Base-by-base conservation (phyloP, 2,113 vertebrate genomes). In the Sturnira hondurensis region DNA sequence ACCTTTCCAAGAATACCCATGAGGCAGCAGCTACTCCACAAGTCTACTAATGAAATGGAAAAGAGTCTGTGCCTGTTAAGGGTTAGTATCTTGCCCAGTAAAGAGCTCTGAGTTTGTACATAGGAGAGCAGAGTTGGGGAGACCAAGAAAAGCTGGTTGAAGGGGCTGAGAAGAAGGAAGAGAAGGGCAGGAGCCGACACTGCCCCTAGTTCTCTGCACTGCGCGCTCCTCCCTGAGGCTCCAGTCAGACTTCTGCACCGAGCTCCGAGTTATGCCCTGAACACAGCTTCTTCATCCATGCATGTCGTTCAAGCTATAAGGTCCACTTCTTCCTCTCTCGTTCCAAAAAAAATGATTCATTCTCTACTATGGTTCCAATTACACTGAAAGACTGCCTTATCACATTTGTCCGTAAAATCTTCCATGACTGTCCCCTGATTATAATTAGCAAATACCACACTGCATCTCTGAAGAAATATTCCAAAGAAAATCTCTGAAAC, bases 21-120 rank as follows among this genome's bases (percentile, higher is more conserved):
- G 85, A 82, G 7, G 26, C 85, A 67, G 54, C 17, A 73, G 92
- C 65, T 50, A 52, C 45, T 71, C 67, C 41, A 16, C 54, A 38
- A 89, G 91, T 54, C 88, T 76, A 54, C 67, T 78, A 82, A 94
- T 47, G 80, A 91, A 80, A 94, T 28, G 58, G 71, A 56, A 93
- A 96, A 89, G n/a, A 86, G 61, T 56, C 82, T 41, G 33, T 33
- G 92, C 68, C 81, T 74, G 24, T n/a, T 50, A 63, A 68, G 68
- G 45, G 90, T 78, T 68, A 86, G 77, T 76, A 74, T 43, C 45
- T 54, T 47, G 12, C 81, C 47, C 47, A 68, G 58, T 36, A 88
- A 80, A 31, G 50, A 94, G 65, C 5, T 36, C 9, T 38, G 2
- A 52, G 17, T 3, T 11, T 43, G 28, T 56, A 45, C 90, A 74